Conservation (phyloP, 2,113 vertebrate species). For the Atrichornis clamosus region DNA sequence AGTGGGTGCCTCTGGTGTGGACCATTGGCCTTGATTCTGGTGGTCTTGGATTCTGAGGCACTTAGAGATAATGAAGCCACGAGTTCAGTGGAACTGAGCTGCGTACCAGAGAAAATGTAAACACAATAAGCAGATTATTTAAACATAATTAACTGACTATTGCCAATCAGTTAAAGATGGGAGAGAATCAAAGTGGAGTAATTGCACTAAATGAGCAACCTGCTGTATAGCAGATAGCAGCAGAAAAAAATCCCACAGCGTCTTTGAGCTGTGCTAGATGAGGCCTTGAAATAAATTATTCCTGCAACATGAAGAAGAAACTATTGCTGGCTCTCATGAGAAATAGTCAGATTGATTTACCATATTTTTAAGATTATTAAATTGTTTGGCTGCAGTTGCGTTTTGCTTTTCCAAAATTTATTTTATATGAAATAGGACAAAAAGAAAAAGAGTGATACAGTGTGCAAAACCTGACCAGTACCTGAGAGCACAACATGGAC, state of each 20-base stretch:
- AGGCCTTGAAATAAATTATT: background rate
- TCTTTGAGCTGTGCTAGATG: background rate
- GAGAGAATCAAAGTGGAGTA: background rate
- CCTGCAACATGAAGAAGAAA: background rate
- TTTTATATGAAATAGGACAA: background rate
- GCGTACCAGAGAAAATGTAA: conserved; percentile 5
- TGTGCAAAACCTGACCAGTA: background rate
- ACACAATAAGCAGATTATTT: background rate
- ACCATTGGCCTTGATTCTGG: background rate
- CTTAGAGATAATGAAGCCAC: conserved; percentile 1
- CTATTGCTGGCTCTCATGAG: background rate
- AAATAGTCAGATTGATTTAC: background rate
- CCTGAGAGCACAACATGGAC: background rate
- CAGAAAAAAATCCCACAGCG: background rate
- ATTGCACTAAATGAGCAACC: background rate
- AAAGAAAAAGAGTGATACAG: background rate
- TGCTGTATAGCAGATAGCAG: background rate
- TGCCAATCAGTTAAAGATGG: background rate
- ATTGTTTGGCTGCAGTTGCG: background rate
- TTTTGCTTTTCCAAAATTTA: background rate
- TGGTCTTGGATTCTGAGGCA: background rate
- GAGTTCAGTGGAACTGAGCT: background rate
- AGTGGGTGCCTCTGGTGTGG: background rate
- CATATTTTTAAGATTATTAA: background rate
- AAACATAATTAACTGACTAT: background rate